Percentiles rank a stretch among this genome's conserved stretches.
These are phyloP conservation scores for Tetragonula clypearis DNA, from an alignment of 1,140 invertebrate genomes.

Conservation along the genomic window DNA sequence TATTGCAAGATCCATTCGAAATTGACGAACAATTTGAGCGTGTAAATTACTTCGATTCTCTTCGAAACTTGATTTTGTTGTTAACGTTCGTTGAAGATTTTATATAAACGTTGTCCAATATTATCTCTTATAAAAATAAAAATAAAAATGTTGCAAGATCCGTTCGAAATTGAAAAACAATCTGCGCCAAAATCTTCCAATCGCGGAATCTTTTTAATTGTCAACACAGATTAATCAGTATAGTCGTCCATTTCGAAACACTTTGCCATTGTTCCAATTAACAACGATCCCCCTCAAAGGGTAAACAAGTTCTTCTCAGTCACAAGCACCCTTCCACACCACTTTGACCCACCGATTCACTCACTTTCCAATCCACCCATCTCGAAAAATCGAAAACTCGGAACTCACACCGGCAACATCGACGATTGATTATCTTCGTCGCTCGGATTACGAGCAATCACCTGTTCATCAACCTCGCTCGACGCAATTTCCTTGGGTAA, in stretches of 20 bases:
- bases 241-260: neutral
- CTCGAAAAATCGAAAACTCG: neutral
- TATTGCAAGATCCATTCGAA: neutral
- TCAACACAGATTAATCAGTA: neutral
- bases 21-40: no score
- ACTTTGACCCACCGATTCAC: neutral
- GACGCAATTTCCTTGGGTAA: neutral
- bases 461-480: neutral
- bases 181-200: neutral
- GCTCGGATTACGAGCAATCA: neutral
- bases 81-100: no score
- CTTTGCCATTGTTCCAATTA: neutral
- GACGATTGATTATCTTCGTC: neutral
- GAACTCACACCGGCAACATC: neutral
- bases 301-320: neutral
- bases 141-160: neutral
- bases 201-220: neutral
- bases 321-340: fast-evolving
- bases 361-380: neutral
- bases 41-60: neutral
- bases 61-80: no score
- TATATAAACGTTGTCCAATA: no score
- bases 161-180: neutral
- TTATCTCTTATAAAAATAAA: neutral
- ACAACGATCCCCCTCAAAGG: neutral